Base-by-base conservation (phyloP, 2,888 invertebrate genomes). In the Oligia fasciuncula region DNA sequence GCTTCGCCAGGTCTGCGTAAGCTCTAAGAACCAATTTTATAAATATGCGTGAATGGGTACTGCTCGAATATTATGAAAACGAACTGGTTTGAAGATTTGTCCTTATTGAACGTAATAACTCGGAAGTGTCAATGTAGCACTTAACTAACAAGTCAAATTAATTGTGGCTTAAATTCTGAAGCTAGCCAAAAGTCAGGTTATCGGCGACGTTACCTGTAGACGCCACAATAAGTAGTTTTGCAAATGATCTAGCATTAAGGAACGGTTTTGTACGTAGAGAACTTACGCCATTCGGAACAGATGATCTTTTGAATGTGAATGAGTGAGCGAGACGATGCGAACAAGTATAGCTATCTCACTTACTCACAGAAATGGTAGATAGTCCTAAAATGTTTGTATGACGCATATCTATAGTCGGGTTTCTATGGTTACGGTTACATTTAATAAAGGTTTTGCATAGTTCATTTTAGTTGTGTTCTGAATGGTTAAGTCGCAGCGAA, bases 121-220 rank as follows among this genome's bases (percentile, higher is more conserved):
- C 5, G 49, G 49, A 65, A 43, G 49, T 63, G n/a, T 69, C 29
- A 14, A 51, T 57, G 62, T 72, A 68, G 63, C 35, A 57, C 79
- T 29, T 54, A 49, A 43, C 57, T 60, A 69, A 35, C 9, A 63
- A 65, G 49, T 84, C 51, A 71, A 71, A 72, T 81, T 67, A 72
- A 57, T 54, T 40, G 29, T 29, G 43, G 6, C 57, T 71, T 62
- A 43, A 63, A 49, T 67, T 78, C 67, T 66, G 86, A 83, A 86
- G 86, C 23, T 79, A 84, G 84, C 83, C 83, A 86, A 77, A 85
- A 84, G 86, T 84, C 83, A 40, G 23, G n/a, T 70, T 62, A 68
- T 51, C 51, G 54, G n/a, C n/a, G 51, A 77, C 8, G 49, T 57
- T 77, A 71, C 51, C 11, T 46, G 49, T 83, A 83, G 83, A 74